Percentiles rank a stretch among this genome's conserved stretches.
These are phyloP conservation scores for Saccopteryx leptura DNA, from an alignment of 2,113 vertebrate genomes.

Conservation along the genomic window DNA sequence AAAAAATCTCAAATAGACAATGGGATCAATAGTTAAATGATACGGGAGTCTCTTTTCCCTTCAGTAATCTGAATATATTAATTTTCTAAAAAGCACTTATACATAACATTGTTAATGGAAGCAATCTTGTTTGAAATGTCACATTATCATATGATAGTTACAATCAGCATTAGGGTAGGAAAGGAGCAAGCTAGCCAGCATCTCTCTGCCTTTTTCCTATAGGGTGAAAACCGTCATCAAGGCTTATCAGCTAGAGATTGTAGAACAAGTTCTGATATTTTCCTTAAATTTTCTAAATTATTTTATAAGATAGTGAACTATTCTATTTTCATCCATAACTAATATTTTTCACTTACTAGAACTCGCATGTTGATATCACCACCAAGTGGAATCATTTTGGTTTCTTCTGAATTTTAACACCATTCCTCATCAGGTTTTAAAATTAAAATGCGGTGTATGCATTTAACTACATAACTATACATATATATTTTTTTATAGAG, in stretches of 20 bases:
- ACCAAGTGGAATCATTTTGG: background rate
- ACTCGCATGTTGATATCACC: background rate
- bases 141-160: constrained; percentile 57
- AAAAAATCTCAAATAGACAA: background rate
- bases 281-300: background rate
- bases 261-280: background rate
- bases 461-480: background rate
- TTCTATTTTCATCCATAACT: background rate
- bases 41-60: background rate
- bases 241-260: background rate
- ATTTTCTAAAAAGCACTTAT: constrained; percentile 51
- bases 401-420: background rate
- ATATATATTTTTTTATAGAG: background rate
- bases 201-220: background rate
- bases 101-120: background rate
- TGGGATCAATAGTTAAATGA: constrained; percentile 26
- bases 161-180: background rate
- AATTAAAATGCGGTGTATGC: background rate
- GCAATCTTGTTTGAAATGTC: constrained; percentile 65
- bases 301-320: constrained; percentile 1
- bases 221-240: background rate
- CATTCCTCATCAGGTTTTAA: background rate
- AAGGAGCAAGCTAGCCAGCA: background rate
- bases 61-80: background rate
- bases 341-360: background rate